Base-by-base conservation (phyloP, 1,140 invertebrate genomes). In the Sitophilus oryzae region DNA sequence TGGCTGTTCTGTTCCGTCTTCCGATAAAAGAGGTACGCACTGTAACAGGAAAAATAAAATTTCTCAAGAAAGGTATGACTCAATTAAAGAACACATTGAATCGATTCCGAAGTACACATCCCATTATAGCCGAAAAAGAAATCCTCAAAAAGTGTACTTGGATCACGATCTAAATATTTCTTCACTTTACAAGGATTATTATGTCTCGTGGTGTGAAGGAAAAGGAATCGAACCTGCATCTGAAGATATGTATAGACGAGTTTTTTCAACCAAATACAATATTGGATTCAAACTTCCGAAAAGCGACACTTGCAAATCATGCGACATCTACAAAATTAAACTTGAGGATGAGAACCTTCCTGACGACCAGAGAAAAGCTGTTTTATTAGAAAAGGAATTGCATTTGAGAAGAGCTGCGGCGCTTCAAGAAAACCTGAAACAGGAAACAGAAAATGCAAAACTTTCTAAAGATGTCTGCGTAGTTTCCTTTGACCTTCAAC, bases 231-330 rank as follows among this genome's bases (percentile, higher is more conserved):
- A 14, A 4, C 20, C 43, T 30, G 43, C 14, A 45, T 8, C 2
- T 8, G 43, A 45, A 45, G 22, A 25, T 45, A 23, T 4, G 10
- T 45, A 45, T 15, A 3, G 22, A 14, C 10, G 22, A 25, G 18
- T 45, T 5, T 45, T 45, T 45, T 45, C 10, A 25, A 5, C 19
- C 15, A 15, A 45, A 45, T 45, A 6, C 18, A 45, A 30, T 15
- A 45, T 45, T 15, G 43, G 43, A 15, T 45, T 45, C 18, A 45
- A 22, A 15, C 22, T 45, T 14, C 43, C 43, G 2, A 45, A 45
- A 45, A 45, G 20, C 3, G 43, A 22, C 43, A 45, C 43, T 2
- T 45, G 43, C 15, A 30, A 23, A 45, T 8, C 22, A 10, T 45
- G 43, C 14, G 43, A 45, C 14, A 3, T 2, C 8, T 25, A 14